phyloP scores from a whole-genome alignment of 2,888 invertebrate genomes.

The Dorcus parallelipipedus region DNA sequence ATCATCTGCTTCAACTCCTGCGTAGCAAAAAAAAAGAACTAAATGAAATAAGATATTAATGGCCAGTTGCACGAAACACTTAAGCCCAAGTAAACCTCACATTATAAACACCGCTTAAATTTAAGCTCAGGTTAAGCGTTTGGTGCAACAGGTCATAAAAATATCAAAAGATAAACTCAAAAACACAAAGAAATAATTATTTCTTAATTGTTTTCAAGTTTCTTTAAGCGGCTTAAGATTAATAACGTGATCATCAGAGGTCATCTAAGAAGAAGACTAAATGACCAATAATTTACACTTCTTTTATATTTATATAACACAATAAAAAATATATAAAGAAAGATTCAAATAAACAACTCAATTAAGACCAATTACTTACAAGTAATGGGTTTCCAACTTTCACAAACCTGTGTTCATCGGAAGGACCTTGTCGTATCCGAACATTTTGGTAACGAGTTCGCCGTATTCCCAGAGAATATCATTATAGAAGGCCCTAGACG shows the following conservation, averaged over 20 bases:
- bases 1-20: slow-evolving; percentile 78
- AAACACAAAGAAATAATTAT: background rate
- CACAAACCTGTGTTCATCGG: slow-evolving; percentile 74
- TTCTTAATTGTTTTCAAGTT: too few species aligned
- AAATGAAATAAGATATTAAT: background rate
- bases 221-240: too few species aligned
- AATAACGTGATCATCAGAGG: too few species aligned
- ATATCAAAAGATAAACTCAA: too few species aligned
- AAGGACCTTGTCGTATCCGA: slow-evolving; percentile 73
- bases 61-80: too few species aligned
- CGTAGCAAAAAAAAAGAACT: slow-evolving; percentile 5
- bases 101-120: too few species aligned
- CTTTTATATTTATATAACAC: too few species aligned
- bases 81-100: too few species aligned
- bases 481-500: slow-evolving; percentile 73
- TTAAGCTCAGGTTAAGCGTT: too few species aligned
- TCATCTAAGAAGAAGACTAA: too few species aligned
- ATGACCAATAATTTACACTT: too few species aligned
- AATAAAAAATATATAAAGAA: background rate
- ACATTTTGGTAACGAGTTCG: slow-evolving; percentile 65
- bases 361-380: background rate
- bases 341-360: background rate
- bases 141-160: too few species aligned
- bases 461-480: slow-evolving; percentile 71
- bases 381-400: background rate